A percentile compares a stretch with the other conserved stretches of the same genome.
These are phyloP conservation scores for Geococcyx californianus DNA, from an alignment of 2,113 vertebrate species.

Conservation along the genomic window DNA sequence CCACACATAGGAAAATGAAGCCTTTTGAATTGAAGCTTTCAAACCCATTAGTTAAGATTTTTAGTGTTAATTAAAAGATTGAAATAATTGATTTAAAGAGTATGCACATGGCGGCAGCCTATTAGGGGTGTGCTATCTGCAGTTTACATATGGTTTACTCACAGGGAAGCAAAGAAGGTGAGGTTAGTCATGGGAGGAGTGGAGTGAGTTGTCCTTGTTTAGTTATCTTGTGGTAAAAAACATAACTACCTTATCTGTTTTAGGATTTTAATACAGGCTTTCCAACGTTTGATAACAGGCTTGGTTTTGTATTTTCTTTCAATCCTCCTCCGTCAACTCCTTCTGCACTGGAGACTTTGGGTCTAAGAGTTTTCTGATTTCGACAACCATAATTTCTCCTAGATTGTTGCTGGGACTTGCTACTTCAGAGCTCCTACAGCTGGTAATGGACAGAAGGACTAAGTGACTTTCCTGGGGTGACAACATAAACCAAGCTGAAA, in stretches of 20 bases:
- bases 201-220: neutral
- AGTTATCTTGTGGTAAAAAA: constrained; percentile 27
- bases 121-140: constrained; percentile 5
- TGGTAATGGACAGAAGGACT: neutral
- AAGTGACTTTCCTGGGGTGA: neutral
- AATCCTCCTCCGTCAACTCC: neutral
- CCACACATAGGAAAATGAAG: constrained; percentile 25
- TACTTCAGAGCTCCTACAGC: neutral
- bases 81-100: constrained; percentile 52
- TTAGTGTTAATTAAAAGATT: constrained; percentile 45
- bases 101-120: neutral
- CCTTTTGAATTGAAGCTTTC: constrained; percentile 31
- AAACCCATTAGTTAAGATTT: constrained; percentile 18
- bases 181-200: constrained; percentile 1
- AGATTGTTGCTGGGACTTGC: neutral
- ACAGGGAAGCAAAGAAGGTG: neutral
- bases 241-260: neutral
- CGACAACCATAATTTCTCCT: neutral
- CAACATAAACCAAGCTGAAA: neutral
- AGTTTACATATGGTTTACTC: constrained; percentile 33
- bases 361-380: neutral
- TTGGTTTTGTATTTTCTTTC: neutral
- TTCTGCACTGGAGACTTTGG: neutral
- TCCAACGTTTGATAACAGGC: neutral
- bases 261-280: neutral